phyloP scores from a whole-genome alignment of 1,140 invertebrate genomes.

The Triops cancriformis region DNA sequence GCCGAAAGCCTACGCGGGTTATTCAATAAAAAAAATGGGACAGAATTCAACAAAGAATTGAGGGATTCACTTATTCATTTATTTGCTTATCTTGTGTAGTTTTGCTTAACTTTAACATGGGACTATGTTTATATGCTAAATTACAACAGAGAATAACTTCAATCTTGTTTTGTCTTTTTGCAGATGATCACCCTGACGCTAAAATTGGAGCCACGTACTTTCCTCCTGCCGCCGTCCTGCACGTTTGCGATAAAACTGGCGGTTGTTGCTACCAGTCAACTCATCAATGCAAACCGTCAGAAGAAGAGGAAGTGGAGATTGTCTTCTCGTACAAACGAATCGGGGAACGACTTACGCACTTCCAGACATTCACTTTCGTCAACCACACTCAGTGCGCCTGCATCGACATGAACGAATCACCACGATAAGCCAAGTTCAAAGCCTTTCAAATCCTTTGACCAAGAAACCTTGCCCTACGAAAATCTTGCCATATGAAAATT shows the following conservation, averaged over 20 bases:
- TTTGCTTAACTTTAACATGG: neutral
- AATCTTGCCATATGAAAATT: too few species aligned
- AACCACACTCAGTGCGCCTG: too few species aligned
- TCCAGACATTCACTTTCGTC: too few species aligned
- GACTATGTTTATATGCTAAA: neutral
- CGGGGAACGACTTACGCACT: neutral
- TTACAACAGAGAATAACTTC: neutral
- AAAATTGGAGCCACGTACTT: neutral
- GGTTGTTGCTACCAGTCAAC: neutral
- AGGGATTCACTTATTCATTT: too few species aligned
- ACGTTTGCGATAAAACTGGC: neutral
- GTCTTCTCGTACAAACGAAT: neutral
- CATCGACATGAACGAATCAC: too few species aligned
- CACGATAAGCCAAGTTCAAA: too few species aligned
- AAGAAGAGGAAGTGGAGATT: neutral
- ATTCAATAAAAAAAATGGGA: too few species aligned
- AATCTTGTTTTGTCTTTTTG: neutral
- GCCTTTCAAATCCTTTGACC: too few species aligned
- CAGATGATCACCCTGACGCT: neutral
- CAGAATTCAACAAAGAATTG: too few species aligned
- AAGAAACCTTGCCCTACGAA: too few species aligned
- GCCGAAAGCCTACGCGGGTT: too few species aligned
- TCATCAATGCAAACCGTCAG: neutral
- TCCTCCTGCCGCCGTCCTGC: neutral
- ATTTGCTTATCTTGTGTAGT: too few species aligned